These are phyloP conservation scores for Hanleya hanleyi DNA, from an alignment of 2,888 invertebrate genomes.

Conservation along the genomic window DNA sequence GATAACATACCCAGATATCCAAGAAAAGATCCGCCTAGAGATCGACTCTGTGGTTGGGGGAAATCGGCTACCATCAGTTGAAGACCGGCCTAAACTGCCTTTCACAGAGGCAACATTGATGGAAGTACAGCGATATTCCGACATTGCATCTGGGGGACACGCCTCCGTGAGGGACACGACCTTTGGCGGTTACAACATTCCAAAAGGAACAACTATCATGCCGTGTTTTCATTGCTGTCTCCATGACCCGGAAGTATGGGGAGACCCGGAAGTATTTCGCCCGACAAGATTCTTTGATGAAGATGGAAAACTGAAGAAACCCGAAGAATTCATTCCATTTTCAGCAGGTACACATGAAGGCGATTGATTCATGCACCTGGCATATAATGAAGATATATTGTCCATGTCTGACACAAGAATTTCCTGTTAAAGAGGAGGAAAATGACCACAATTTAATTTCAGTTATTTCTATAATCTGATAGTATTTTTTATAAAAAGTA, in stretches of 20 bases:
- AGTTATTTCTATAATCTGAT: too few species aligned
- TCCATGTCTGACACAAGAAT: too few species aligned
- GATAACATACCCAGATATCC: neutral
- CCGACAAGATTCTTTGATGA: neutral
- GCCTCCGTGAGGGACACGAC: neutral
- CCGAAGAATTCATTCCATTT: neutral
- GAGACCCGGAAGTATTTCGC: neutral
- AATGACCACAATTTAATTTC: too few species aligned
- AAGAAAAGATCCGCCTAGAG: neutral
- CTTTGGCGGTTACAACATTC: neutral
- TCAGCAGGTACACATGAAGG: too few species aligned
- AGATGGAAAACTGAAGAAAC: neutral
- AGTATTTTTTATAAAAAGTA: too few species aligned
- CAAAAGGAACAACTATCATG: neutral
- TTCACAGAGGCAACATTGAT: neutral
- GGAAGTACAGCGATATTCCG: neutral
- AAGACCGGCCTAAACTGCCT: neutral
- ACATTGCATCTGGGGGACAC: neutral
- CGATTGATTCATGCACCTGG: too few species aligned
- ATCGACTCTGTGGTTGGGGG: neutral
- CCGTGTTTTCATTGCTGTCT: neutral
- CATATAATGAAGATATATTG: too few species aligned
- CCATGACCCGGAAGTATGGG: neutral
- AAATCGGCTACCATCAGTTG: neutral
- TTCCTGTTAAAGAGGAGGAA: too few species aligned